Conservation (phyloP, 1,140 invertebrate genomes). For the Plectrocnemia conspersa region DNA sequence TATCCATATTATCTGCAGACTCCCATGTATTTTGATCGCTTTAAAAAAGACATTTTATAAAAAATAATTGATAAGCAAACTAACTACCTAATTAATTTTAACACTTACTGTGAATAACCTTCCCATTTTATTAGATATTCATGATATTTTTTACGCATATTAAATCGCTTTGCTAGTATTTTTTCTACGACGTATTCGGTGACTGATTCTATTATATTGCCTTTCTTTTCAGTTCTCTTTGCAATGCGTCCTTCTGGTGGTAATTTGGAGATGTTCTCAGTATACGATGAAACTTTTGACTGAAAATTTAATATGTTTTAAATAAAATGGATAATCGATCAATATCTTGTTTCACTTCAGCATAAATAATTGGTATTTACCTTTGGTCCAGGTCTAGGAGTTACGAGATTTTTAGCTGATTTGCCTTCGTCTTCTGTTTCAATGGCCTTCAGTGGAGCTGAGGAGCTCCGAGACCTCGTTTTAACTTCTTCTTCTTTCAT, state of each 20-base stretch:
- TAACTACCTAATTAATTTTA: constrained; percentile 2
- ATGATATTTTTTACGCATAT: constrained; percentile 67
- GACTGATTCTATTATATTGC: constrained; percentile 45
- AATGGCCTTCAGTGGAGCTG: no score
- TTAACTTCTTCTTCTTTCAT: constrained; percentile 24
- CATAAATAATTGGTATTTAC: neutral
- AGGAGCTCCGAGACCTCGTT: constrained; percentile 14
- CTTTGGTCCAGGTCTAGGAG: no score
- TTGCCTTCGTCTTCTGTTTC: no score
- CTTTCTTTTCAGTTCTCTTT: constrained; percentile 44
- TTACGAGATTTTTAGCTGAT: no score
- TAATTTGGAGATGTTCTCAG: constrained; percentile 1
- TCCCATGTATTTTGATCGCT: constrained; percentile 78
- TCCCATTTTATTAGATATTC: constrained; percentile 83
- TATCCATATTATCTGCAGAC: constrained; percentile 64
- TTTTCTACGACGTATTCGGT: constrained; percentile 69
- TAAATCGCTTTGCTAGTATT: constrained; percentile 74
- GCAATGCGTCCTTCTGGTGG: constrained; percentile 40
- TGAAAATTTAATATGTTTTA: neutral
- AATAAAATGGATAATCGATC: neutral
- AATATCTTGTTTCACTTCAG: neutral
- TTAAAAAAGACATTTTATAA: constrained; percentile 19
- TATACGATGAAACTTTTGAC: constrained; percentile 6
- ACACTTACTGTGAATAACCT: constrained; percentile 64
- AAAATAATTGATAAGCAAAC: neutral